These are phyloP conservation scores for Drosophila fungiperda DNA, from an alignment of 2,888 invertebrate species.

Conservation along the genomic window DNA sequence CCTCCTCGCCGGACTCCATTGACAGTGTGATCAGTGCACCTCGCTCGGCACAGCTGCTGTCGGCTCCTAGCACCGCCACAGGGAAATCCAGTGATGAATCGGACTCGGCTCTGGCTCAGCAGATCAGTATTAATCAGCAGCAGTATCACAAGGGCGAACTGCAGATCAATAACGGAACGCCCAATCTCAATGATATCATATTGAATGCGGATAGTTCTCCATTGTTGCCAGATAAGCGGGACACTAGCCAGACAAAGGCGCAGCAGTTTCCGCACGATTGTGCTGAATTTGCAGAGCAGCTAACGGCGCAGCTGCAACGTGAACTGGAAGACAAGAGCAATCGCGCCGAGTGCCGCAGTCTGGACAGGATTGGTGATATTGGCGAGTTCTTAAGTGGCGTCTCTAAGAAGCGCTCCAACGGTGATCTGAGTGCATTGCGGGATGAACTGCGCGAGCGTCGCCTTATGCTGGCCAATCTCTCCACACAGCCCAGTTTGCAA, in stretches of 20 bases:
- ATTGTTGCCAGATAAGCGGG: constrained; percentile 64
- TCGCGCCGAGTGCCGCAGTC: constrained; percentile 75
- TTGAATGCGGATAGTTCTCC: constrained; percentile 80
- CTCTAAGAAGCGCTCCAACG: constrained; percentile 75
- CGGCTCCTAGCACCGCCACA: constrained; percentile 36
- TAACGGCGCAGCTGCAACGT: constrained; percentile 92
- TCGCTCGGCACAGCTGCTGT: constrained; percentile 65
- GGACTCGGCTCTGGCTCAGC: constrained; percentile 43
- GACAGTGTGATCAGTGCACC: constrained; percentile 93
- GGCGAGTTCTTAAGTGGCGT: constrained; percentile 68
- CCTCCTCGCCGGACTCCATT: constrained; percentile 93
- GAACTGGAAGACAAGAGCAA: constrained; percentile 88
- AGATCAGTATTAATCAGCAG: constrained; percentile 56
- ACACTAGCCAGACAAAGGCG: constrained; percentile 34
- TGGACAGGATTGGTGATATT: constrained; percentile 81
- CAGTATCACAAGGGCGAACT: constrained; percentile 69
- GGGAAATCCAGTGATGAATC: constrained; percentile 64
- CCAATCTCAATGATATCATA: constrained; percentile 69
- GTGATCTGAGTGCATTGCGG: constrained; percentile 81
- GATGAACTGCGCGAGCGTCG: constrained; percentile 85
- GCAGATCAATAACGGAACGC: constrained; percentile 61
- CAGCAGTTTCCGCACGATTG: constrained; percentile 87
- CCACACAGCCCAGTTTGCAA: constrained; percentile 83
- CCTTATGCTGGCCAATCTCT: constrained; percentile 84
- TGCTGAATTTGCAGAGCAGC: constrained; percentile 92